Base-by-base conservation (phyloP, 1,140 invertebrate genomes). In the Eueides isabella region DNA sequence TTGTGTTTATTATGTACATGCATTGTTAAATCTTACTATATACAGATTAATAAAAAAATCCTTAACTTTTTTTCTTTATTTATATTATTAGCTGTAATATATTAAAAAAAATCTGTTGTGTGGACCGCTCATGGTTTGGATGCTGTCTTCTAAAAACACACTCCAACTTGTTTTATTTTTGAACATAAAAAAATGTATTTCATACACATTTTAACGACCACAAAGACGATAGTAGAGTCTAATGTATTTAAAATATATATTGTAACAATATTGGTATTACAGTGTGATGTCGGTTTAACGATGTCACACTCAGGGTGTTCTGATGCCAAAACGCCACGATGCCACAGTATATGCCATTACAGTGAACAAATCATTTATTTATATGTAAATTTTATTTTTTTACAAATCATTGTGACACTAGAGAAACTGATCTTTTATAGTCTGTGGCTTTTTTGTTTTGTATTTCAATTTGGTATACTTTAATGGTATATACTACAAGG, bases 281-380 rank as follows among this genome's bases (percentile, higher is more conserved):
- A 73, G 75, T 74, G 67, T 73, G 66, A 73, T 75, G 62, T 75
- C 64, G 64, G 67, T 76, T 67, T 71, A 67, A 75, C 73, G 33
- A 75, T 75, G 28, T 75, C 68, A 41, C 28, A 29, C 64, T 31
- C 75, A 73, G 62, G 74, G 77, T 81, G 79, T 81, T 81, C 79
- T 81, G 79, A 81, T 76, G 77, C 74, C 73, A 72, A 74, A 55
- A 67, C 35, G 71, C 71, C 71, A 73, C 38, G 26, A 9, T 16
- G 14, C 62, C 16, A 19, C 62, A 38, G 41, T 75, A 66, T 68
- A 75, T 64, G 44, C 67, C 68, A 71, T 71, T 63, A 16, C 6
- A 71, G 29, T 48, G 26, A 29, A 62, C 16, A 71, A 63, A 63
- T 61, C 12, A 23, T 62, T 61, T 23, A 62, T 41, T 38, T 55